These are phyloP conservation scores for Eupithecia tripunctaria DNA, from an alignment of 2,888 invertebrate species.

Conservation along the genomic window DNA sequence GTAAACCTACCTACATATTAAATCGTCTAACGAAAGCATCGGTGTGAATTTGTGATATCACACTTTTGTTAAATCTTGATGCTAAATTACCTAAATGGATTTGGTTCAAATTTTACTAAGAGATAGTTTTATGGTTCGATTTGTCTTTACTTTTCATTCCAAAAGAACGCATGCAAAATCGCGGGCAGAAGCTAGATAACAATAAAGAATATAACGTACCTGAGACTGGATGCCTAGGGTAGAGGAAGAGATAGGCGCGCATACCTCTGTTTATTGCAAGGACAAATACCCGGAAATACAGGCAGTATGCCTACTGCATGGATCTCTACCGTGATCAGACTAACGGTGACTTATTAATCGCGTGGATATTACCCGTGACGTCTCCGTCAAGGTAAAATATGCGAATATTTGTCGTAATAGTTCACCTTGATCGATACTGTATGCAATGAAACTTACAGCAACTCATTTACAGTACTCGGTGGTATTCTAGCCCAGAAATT, in stretches of 20 bases:
- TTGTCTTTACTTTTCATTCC: not conserved
- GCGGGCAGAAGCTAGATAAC: not conserved
- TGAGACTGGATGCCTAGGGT: not conserved
- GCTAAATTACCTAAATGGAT: not conserved
- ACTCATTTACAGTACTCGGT: conserved; percentile 58
- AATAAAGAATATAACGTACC: not conserved
- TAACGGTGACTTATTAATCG: conserved; percentile 60
- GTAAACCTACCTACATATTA: not conserved
- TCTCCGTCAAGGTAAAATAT: conserved; percentile 70
- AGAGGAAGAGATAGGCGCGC: not conserved
- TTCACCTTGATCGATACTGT: conserved; percentile 67
- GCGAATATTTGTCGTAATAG: conserved; percentile 67
- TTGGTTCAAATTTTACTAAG: not conserved
- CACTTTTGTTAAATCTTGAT: not conserved
- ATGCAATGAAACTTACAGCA: conserved; percentile 52
- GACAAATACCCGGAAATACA: not conserved
- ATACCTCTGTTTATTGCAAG: not conserved
- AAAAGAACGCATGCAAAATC: not conserved
- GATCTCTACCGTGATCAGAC: conserved; percentile 43
- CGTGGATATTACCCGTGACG: conserved; percentile 70
- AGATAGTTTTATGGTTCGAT: not conserved
- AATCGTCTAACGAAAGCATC: not conserved
- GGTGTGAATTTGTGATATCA: not conserved
- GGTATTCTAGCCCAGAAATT: conserved; percentile 57
- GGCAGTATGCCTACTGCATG: conserved; percentile 1